These are phyloP conservation scores for Alethe castanea DNA, from an alignment of 2,113 vertebrate genomes.

Conservation along the genomic window DNA sequence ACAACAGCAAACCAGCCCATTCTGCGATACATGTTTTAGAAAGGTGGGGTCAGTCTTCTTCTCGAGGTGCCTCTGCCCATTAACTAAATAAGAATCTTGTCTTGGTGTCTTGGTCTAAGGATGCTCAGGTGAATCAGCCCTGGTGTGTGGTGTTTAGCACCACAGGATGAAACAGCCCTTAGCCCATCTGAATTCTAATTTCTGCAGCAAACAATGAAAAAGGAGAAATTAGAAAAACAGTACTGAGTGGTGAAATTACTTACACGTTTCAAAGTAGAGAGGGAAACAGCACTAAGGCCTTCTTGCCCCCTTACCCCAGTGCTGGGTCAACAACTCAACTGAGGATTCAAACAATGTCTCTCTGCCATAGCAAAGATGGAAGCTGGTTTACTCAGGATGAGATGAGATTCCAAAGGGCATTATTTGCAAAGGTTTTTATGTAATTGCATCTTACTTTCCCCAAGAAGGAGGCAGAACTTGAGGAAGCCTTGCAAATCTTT, in stretches of 20 bases:
- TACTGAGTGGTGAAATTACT: neutral
- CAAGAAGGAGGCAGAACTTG: neutral
- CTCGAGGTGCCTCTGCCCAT: neutral
- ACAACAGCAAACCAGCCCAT: neutral
- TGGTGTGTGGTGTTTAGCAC: neutral
- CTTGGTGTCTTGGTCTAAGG: neutral
- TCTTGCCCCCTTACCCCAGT: neutral
- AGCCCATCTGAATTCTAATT: neutral
- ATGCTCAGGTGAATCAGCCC: neutral
- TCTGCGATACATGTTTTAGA: neutral
- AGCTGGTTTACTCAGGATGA: neutral
- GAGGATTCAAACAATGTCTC: neutral
- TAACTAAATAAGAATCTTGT: neutral
- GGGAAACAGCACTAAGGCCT: neutral
- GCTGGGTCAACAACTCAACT: neutral
- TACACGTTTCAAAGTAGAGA: neutral
- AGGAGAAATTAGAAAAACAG: neutral
- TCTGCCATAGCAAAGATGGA: neutral
- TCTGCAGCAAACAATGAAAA: neutral
- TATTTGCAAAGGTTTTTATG: neutral
- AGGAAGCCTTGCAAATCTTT: neutral
- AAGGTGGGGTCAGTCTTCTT: neutral
- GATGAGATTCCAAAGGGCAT: neutral
- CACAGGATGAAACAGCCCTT: neutral
- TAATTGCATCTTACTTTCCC: neutral